Evolutionary conservation across 2,888 invertebrate species (phyloP).

Genomic region (Cantharis flavilabris): DNA sequence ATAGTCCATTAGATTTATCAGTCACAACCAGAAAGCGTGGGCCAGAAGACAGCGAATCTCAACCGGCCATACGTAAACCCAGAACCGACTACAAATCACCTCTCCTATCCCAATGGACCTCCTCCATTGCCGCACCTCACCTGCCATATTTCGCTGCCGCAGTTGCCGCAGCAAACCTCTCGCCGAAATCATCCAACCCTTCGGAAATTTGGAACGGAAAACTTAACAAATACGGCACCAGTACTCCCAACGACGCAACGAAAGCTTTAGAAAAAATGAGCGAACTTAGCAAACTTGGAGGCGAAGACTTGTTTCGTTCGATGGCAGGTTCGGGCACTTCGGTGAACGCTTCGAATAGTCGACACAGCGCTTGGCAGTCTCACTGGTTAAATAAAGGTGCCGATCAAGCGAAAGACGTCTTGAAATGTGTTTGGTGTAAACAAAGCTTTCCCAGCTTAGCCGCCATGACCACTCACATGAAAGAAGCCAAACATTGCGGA

Average conservation of each 20-base stretch:
- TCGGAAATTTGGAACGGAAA: constrained; percentile 76
- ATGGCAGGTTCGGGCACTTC: constrained; percentile 63
- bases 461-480: constrained; percentile 96
- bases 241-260: constrained; percentile 79
- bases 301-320: constrained; percentile 74
- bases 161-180: constrained; percentile 74
- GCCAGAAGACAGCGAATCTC: constrained; percentile 62
- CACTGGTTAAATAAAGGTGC: constrained; percentile 97
- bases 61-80: constrained; percentile 70
- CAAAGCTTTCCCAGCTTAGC: constrained; percentile 94
- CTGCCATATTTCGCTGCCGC: constrained; percentile 82
- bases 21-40: constrained; percentile 73
- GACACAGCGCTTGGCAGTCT: constrained; percentile 94
- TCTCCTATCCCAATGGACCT: constrained; percentile 75
- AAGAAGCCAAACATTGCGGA: constrained; percentile 95
- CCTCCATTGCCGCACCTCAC: constrained; percentile 74
- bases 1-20: constrained; percentile 80
- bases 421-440: constrained; percentile 98
- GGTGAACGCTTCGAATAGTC: constrained; percentile 62
- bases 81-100: constrained; percentile 72
- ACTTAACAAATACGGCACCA: constrained; percentile 64
- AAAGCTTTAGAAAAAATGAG: constrained; percentile 92
- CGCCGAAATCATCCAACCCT: constrained; percentile 68
- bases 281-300: constrained; percentile 83
- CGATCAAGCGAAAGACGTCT: constrained; percentile 92